Percentiles rank a stretch among this genome's conserved stretches.
phyloP scores from a whole-genome alignment of 1,140 invertebrate species.

The Macrobrachium rosenbergii region DNA sequence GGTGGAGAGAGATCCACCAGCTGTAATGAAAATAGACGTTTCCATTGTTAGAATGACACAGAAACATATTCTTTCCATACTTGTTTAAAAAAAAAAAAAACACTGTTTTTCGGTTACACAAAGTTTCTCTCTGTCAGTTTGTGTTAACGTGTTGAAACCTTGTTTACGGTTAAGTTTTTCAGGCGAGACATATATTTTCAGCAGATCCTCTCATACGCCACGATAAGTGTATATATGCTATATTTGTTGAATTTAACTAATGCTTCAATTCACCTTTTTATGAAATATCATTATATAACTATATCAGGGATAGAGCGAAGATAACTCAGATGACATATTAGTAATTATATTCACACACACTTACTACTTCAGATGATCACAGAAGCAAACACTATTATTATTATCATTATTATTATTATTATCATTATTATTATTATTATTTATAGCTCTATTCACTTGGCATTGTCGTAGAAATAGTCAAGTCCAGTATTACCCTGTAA shows the following conservation, averaged over 20 bases:
- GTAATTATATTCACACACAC: too few relatives aligned
- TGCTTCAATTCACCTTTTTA: background rate
- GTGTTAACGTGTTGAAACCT: background rate
- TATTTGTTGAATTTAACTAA: constrained; percentile 21
- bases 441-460: constrained; percentile 23
- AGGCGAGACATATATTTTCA: background rate
- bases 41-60: too few relatives aligned
- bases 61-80: too few relatives aligned
- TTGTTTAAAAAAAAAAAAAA: too few relatives aligned
- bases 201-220: background rate
- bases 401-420: constrained; percentile 5
- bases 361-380: background rate
- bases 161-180: background rate
- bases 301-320: background rate
- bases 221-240: constrained; percentile 13
- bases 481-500: constrained; percentile 17
- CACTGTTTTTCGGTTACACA: too few relatives aligned
- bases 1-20: too few relatives aligned
- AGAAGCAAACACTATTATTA: constrained; percentile 1
- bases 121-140: background rate
- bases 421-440: background rate
- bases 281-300: background rate
- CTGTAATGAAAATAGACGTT: too few relatives aligned
- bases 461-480: constrained; percentile 20
- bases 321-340: too few relatives aligned